Percentiles rank a stretch among this genome's conserved stretches.
Conservation (phyloP, 2,113 vertebrate genomes). For the Pachycephala philippinensis region DNA sequence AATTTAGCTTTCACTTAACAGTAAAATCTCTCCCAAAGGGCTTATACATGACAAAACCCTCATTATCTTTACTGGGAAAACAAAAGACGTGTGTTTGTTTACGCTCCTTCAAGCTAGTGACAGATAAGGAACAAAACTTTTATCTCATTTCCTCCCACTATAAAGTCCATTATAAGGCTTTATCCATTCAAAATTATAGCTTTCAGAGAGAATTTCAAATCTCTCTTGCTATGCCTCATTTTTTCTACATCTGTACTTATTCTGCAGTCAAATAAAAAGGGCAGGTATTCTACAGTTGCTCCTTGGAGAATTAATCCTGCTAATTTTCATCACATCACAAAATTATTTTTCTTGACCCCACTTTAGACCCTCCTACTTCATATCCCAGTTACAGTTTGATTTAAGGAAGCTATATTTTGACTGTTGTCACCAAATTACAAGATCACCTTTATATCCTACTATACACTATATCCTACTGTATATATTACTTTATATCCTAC, state of each 20-base stretch:
- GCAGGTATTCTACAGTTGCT: background rate
- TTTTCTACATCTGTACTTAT: background rate
- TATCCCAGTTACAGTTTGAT: background rate
- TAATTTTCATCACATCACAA: background rate
- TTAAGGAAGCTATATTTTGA: background rate
- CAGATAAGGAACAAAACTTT: background rate
- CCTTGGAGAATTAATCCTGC: background rate
- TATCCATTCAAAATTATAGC: background rate
- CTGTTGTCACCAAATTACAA: background rate
- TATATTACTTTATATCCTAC: background rate
- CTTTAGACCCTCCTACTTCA: background rate
- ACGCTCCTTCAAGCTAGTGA: background rate
- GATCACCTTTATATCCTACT: background rate
- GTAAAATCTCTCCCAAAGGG: background rate
- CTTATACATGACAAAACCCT: background rate
- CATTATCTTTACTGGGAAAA: background rate
- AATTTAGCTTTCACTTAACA: background rate
- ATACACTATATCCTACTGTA: background rate
- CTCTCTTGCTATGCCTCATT: background rate
- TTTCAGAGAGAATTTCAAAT: background rate
- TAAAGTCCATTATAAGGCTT: background rate
- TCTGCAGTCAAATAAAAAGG: background rate
- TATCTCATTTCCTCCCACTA: background rate
- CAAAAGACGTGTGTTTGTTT: background rate
- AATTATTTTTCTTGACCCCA: background rate